Conservation (phyloP, 2,888 invertebrate species). For the Coenonympha glycerion region DNA sequence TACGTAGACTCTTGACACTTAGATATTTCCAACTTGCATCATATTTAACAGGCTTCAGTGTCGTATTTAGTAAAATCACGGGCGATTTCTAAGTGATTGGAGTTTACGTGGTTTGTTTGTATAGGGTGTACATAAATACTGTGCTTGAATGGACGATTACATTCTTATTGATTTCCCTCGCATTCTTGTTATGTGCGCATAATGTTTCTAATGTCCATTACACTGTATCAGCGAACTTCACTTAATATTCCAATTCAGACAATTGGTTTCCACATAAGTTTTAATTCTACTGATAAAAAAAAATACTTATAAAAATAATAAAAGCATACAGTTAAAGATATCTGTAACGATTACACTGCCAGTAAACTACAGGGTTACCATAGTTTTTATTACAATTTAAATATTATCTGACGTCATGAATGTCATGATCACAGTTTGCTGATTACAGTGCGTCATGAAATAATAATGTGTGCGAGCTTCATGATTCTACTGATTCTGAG, state of each 20-base stretch:
- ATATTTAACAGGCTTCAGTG: background rate
- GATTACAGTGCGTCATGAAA: constrained; percentile 35
- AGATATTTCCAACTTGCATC: background rate
- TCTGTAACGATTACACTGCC: constrained; percentile 14
- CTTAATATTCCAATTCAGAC: too few species aligned
- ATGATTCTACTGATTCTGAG: constrained; percentile 57
- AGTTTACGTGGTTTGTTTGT: constrained; percentile 28
- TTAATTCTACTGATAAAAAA: too few species aligned
- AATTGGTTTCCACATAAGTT: too few species aligned
- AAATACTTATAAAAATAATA: background rate
- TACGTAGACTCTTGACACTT: constrained; percentile 29
- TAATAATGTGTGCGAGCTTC: constrained; percentile 56
- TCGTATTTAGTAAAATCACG: background rate
- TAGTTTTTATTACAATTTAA: constrained; percentile 1
- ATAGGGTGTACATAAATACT: constrained; percentile 48
- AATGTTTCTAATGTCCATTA: constrained; percentile 24
- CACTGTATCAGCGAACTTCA: constrained; percentile 27
- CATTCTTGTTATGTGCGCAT: constrained; percentile 44
- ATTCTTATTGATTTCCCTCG: constrained; percentile 57
- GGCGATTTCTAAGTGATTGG: background rate
- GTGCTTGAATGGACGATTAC: constrained; percentile 56
- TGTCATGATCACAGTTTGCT: constrained; percentile 35
- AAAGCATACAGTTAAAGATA: background rate
- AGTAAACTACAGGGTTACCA: constrained; percentile 19
- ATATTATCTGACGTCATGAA: background rate